phyloP scores from a whole-genome alignment of 2,797 vertebrate species.

The Okamejei kenojei region DNA sequence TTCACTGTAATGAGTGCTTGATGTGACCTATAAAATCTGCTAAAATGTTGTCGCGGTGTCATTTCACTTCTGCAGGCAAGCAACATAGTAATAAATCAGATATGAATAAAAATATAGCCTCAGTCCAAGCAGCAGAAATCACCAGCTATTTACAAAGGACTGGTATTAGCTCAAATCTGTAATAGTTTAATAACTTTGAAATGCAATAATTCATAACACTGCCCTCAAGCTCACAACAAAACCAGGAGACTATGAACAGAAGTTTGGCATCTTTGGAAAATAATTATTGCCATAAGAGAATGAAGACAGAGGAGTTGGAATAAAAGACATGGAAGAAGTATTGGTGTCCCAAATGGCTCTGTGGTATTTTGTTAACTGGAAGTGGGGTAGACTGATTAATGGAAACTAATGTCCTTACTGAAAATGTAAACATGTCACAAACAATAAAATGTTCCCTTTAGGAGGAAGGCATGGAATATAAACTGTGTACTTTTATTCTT shows the following conservation, averaged over 20 bases:
- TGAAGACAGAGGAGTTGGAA: not conserved
- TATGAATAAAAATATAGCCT: not conserved
- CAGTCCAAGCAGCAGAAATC: slow-evolving; percentile 2
- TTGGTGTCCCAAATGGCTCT: not conserved
- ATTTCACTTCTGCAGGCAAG: slow-evolving; percentile 18
- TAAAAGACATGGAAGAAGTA: not conserved
- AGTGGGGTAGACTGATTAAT: not conserved
- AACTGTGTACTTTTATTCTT: not conserved
- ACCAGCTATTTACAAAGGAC: slow-evolving; percentile 2
- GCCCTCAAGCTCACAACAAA: not conserved
- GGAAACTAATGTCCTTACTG: not conserved
- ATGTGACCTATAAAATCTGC: slow-evolving; percentile 32
- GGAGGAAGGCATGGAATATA: not conserved
- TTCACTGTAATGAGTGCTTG: not conserved
- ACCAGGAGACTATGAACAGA: not conserved
- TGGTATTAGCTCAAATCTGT: slow-evolving; percentile 11
- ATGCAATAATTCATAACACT: slow-evolving; percentile 30
- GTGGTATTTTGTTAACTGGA: not conserved
- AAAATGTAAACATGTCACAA: not conserved
- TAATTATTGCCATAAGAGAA: slow-evolving; percentile 18
- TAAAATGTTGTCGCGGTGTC: slow-evolving; percentile 22
- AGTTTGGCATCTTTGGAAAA: not conserved
- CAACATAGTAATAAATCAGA: slow-evolving; percentile 31
- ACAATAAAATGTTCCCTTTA: not conserved
- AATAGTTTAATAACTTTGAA: slow-evolving; percentile 35